Evolutionary conservation across 2,888 invertebrate species (phyloP).

Genomic region (Drosophila mimetica): DNA sequence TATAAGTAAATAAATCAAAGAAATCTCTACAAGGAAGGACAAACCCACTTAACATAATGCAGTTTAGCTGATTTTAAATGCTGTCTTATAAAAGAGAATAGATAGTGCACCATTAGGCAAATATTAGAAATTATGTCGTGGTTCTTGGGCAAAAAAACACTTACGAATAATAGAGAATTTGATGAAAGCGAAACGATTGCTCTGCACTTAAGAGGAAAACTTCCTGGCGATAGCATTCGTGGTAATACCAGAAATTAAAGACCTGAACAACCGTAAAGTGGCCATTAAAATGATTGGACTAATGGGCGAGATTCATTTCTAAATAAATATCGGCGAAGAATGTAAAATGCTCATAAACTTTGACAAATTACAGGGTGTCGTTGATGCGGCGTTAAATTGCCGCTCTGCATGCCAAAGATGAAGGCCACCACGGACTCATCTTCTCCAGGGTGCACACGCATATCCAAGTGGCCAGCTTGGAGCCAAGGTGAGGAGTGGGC

Average conservation of each 20-base stretch:
- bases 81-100: not conserved
- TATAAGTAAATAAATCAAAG: too few relatives aligned
- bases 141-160: not conserved
- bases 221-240: conserved; percentile 20
- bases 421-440: not conserved
- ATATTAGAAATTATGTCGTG: not conserved
- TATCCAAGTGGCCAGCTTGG: conserved; percentile 25
- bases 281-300: conserved; percentile 34
- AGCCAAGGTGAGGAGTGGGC: conserved; percentile 14
- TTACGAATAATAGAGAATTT: not conserved
- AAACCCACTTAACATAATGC: not conserved
- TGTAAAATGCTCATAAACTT: conserved; percentile 41
- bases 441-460: conserved; percentile 31
- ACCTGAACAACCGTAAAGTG: conserved; percentile 11
- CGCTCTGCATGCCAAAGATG: conserved; percentile 50
- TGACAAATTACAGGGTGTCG: conserved; percentile 43
- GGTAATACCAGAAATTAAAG: conserved; percentile 32
- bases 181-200: conserved; percentile 30
- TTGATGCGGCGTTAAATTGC: conserved; percentile 44
- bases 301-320: conserved; percentile 29
- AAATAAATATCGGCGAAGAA: conserved; percentile 26
- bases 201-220: conserved; percentile 15
- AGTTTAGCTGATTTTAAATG: too few relatives aligned
- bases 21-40: not conserved
- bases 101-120: not conserved